Base-by-base conservation (phyloP, 2,113 vertebrate species). In the Piprites chloris region DNA sequence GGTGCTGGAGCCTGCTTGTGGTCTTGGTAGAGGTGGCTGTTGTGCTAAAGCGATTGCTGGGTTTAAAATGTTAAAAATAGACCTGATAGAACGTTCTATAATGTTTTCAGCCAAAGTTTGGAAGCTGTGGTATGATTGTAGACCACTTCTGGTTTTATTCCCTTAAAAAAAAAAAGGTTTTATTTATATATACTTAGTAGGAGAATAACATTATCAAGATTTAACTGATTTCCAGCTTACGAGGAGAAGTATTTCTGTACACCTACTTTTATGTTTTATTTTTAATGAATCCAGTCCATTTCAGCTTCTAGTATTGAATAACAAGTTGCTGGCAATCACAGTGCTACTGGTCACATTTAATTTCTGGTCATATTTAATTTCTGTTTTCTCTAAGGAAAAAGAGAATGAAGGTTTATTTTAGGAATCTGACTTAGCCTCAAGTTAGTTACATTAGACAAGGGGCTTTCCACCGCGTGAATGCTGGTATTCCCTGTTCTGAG, bases 391-490 rank as follows among this genome's bases (percentile, higher is more conserved):
- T 69, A 81, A 35, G 46, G 32, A 59, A 56, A 92, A 72, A 46
- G 49, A 65, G 93, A 67, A 59, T 68, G 80, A 90, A 80, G 37
- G 49, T 52, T 85, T 94, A 65, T 95, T 96, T 94, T 58, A 87
- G 69, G 82, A 94, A 92, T 92, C 50, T 92, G 74, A 80, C 37
- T 91, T 91, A 71, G 89, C 52, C 69, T 96, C 79, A 73, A 83
- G 39, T 80, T 44, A 87, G 74, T 86, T 87, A 58, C 27, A 56
- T 77, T 90, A 88, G 91, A 52, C 55, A 61, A 91, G 93, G 90
- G 93, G 79, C 85, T 95, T 96, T 96, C 91, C 79, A 37, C 26
- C 1, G 5, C 37, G 67, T 81, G 41, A 83, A 46, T 12, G 27
- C 15, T 86, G 93, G 87, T 83, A 89, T 90, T 96, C 69, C 89